Evolutionary conservation across 2,797 vertebrate species (phyloP).

Genomic region (Rhinella marina): DNA sequence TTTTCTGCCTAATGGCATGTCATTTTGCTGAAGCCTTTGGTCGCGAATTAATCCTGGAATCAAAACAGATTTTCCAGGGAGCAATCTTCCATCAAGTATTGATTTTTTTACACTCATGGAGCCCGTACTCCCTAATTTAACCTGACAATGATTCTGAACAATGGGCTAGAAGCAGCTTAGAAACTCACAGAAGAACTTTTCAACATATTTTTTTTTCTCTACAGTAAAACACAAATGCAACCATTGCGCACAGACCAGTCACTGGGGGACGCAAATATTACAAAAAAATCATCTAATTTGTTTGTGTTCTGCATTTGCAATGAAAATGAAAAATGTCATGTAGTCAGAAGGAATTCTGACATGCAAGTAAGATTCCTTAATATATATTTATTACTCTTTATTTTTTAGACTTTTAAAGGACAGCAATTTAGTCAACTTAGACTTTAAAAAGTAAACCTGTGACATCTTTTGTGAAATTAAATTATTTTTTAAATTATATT

Average conservation of each 20-base stretch:
- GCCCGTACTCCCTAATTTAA: constrained; percentile 99
- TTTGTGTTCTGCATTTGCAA: constrained; percentile 73
- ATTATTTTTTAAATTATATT: no score
- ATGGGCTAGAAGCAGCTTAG: constrained; percentile 98
- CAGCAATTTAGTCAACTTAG: background rate
- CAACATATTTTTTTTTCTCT: constrained; percentile 81
- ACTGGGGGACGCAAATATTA: constrained; percentile 64
- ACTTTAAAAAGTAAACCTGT: no score
- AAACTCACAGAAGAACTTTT: constrained; percentile 91
- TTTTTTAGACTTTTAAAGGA: background rate
- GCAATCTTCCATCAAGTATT: constrained; percentile 99
- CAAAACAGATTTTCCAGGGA: constrained; percentile 99
- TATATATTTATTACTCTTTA: background rate
- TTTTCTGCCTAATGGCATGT: constrained; percentile 99
- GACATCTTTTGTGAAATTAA: no score
- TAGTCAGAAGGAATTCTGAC: constrained; percentile 67
- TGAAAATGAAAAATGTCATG: constrained; percentile 69
- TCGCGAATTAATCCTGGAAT: constrained; percentile 99
- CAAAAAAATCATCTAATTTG: constrained; percentile 68
- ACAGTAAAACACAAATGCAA: constrained; percentile 69
- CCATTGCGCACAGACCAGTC: constrained; percentile 65
- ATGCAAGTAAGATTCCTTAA: background rate
- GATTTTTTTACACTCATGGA: constrained; percentile 99
- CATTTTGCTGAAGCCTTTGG: constrained; percentile 99
- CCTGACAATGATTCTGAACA: constrained; percentile 98